Percentiles rank a stretch among this genome's conserved stretches.
Evolutionary conservation across 2,888 invertebrate genomes (phyloP).

Genomic region (Acrobasis suavella): DNA sequence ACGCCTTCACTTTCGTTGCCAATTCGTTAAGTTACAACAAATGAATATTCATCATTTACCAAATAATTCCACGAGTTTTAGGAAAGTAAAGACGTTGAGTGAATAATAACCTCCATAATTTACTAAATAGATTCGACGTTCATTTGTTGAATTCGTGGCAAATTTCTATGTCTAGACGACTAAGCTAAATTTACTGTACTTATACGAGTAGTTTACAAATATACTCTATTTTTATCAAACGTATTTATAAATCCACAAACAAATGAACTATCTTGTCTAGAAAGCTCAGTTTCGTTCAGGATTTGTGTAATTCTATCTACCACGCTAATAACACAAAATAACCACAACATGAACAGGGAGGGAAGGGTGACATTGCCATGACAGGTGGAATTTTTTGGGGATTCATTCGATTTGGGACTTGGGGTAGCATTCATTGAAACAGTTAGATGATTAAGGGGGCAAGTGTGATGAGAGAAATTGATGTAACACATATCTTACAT

Average conservation of each 20-base stretch:
- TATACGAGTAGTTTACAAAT: slow-evolving; percentile 4
- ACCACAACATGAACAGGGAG: slow-evolving; percentile 34
- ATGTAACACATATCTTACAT: slow-evolving; percentile 24
- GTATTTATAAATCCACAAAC: slow-evolving; percentile 53
- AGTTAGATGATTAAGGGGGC: slow-evolving; percentile 23
- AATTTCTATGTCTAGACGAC: slow-evolving; percentile 18
- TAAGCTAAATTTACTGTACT: slow-evolving; percentile 30
- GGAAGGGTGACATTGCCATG: slow-evolving; percentile 47
- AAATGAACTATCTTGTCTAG: slow-evolving; percentile 65
- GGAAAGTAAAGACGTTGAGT: slow-evolving; percentile 58
- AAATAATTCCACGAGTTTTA: slow-evolving; percentile 22
- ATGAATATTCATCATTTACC: neutral
- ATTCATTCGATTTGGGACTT: slow-evolving; percentile 39
- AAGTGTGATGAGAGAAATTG: slow-evolving; percentile 24
- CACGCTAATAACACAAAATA: slow-evolving; percentile 47
- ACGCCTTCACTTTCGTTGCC: slow-evolving; percentile 53
- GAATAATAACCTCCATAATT: slow-evolving; percentile 61
- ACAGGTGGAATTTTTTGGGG: slow-evolving; percentile 40
- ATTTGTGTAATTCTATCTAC: slow-evolving; percentile 64
- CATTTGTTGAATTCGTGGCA: slow-evolving; percentile 60
- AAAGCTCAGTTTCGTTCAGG: slow-evolving; percentile 79
- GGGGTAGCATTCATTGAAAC: slow-evolving; percentile 45
- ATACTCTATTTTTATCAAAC: neutral
- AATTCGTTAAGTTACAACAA: slow-evolving; percentile 26
- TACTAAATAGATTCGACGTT: slow-evolving; percentile 53